These are phyloP conservation scores for Drosophila setifemur DNA, from an alignment of 1,140 invertebrate species.

Conservation along the genomic window DNA sequence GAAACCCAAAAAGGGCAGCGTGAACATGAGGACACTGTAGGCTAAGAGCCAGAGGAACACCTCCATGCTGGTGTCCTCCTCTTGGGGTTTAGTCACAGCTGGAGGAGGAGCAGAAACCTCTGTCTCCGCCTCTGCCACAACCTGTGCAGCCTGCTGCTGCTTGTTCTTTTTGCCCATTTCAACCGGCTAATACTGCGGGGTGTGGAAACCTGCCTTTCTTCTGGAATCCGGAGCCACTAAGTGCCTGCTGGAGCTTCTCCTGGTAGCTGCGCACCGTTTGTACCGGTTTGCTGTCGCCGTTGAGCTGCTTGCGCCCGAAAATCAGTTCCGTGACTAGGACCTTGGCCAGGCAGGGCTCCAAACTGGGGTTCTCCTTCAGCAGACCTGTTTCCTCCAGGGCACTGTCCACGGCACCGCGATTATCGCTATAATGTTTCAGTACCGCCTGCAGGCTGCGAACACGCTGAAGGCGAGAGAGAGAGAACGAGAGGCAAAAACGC, in stretches of 20 bases:
- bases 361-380: constrained; percentile 86
- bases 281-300: constrained; percentile 87
- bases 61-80: constrained; percentile 45
- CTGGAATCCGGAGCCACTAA: constrained; percentile 40
- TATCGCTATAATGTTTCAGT: constrained; percentile 88
- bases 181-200: constrained; percentile 51
- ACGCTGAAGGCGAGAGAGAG: constrained; percentile 41
- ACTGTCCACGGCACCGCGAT: constrained; percentile 85
- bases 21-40: constrained; percentile 92
- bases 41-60: constrained; percentile 87
- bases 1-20: constrained; percentile 89
- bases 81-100: neutral
- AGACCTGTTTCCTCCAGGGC: constrained; percentile 86
- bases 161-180: constrained; percentile 54
- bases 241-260: constrained; percentile 83
- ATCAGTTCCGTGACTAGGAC: constrained; percentile 91
- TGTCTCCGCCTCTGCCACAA: neutral
- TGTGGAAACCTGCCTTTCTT: constrained; percentile 61
- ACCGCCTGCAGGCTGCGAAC: constrained; percentile 84
- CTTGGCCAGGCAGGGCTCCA: constrained; percentile 88
- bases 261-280: constrained; percentile 87
- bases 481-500: neutral
- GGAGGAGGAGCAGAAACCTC: no score
- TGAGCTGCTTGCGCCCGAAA: constrained; percentile 89
- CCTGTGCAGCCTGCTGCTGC: constrained; percentile 13